Evolutionary conservation across 2,888 invertebrate species (phyloP).

Genomic region (Sycophila texana): DNA sequence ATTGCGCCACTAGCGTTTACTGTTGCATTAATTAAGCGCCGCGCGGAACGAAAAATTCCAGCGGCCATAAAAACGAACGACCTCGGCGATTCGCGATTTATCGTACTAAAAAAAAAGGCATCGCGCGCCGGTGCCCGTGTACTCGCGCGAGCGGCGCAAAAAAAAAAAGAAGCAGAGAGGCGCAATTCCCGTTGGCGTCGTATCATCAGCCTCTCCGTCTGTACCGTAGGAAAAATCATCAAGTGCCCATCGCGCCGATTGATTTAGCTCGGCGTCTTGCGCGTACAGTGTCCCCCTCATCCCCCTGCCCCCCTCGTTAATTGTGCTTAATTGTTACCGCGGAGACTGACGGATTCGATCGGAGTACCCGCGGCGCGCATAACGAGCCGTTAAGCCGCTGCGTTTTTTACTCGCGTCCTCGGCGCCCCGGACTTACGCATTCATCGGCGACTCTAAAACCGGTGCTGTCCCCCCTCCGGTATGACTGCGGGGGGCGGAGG

Average conservation of each 20-base stretch:
- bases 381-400: constrained; percentile 23
- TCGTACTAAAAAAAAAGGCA: constrained; percentile 19
- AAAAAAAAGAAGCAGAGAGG: background rate
- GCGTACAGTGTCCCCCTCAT: constrained; percentile 23
- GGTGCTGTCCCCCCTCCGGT: background rate
- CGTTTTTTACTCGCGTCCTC: constrained; percentile 11
- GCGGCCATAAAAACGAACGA: constrained; percentile 41
- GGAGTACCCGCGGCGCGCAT: constrained; percentile 38
- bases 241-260: constrained; percentile 16
- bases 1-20: constrained; percentile 51
- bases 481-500: constrained; percentile 48
- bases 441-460: constrained; percentile 27
- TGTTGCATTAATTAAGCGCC: constrained; percentile 43
- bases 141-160: background rate
- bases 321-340: constrained; percentile 55
- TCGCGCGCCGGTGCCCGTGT: background rate
- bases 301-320: constrained; percentile 39
- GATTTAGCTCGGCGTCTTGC: constrained; percentile 39
- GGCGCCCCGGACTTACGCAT: constrained; percentile 15
- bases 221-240: background rate
- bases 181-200: constrained; percentile 19
- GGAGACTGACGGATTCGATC: constrained; percentile 15
- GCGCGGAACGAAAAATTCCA: constrained; percentile 15
- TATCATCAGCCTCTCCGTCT: constrained; percentile 34
- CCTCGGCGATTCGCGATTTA: constrained; percentile 39